Base-by-base conservation (phyloP, 2,113 vertebrate genomes). In the Cephalopterus ornatus region DNA sequence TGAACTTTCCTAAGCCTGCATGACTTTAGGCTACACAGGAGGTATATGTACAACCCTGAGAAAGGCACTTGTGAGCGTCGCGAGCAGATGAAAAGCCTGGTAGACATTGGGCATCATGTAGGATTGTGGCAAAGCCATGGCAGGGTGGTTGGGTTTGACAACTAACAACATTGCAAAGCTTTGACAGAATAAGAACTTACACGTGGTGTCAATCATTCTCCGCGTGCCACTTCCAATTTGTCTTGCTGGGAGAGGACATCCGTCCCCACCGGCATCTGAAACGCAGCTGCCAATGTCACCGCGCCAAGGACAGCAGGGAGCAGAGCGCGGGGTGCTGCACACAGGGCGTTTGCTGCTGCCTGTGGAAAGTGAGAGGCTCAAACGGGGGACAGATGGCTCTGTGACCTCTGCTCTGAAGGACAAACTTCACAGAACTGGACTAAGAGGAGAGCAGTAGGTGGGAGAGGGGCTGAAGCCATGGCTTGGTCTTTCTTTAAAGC, bases 151-250 rank as follows among this genome's bases (percentile, higher is more conserved):
- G 76, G 83, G 10, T 96, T 90, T 97, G 97, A 97, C 97, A 97
- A 91, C 94, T 62, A 92, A 92, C 97, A 96, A 94, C 84, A 7
- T 7, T 30, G 59, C 37, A 8, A 75, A 95, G 97, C 96, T 96
- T 92, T 97, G 97, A 98, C 97, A 97, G 97, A 72, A 97, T 92
- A 74, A 81, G 97, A 96, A 92, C 83, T 98, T 97, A 97, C 97
- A 95, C n/a, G 85, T 55, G 49, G 67, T 89, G 96, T 97, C 97
- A 98, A 96, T 98, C 97, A 97, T 96, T 75, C 81, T 50, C 33
- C 1, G 5, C 52, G 50, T 85, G 97, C 92, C 97, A 94, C 89
- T 77, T 97, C 93, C 14, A 21, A 97, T 98, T 55, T 92, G 66
- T 97, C 80, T 41, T 4, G 55, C 79, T 81, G 39, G 26, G 33